A percentile compares a stretch with the other conserved stretches of the same genome.
These are phyloP conservation scores for Nothura maculosa DNA, from an alignment of 2,797 vertebrate species.

Conservation along the genomic window DNA sequence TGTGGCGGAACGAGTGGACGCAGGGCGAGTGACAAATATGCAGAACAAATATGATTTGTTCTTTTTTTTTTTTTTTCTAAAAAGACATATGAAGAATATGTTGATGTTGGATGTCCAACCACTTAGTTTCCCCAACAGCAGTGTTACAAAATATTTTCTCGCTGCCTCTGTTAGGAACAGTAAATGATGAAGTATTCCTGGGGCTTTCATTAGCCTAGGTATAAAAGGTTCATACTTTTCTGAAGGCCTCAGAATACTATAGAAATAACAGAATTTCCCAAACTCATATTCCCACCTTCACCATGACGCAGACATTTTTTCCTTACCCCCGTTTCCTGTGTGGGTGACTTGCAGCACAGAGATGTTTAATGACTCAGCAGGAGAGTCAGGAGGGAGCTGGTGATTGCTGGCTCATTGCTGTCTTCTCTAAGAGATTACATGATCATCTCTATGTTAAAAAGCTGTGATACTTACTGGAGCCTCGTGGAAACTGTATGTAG, in stretches of 20 bases:
- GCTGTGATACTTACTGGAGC: neutral
- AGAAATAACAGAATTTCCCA: conserved; percentile 36
- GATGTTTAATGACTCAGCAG: conserved; percentile 55
- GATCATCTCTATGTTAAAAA: neutral
- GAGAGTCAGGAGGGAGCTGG: neutral
- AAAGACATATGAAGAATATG: neutral
- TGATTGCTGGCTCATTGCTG: neutral
- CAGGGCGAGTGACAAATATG: too few relatives aligned
- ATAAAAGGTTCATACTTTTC: conserved; percentile 25
- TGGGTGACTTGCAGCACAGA: neutral
- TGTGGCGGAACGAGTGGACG: too few relatives aligned
- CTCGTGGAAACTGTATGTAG: neutral
- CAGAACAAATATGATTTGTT: too few relatives aligned
- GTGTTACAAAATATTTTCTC: conserved; percentile 17
- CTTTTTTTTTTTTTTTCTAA: neutral
- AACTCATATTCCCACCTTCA: conserved; percentile 16
- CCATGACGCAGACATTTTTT: neutral
- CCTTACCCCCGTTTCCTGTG: neutral
- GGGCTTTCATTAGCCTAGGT: conserved; percentile 29
- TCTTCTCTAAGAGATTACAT: neutral
- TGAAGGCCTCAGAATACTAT: neutral
- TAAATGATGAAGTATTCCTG: conserved; percentile 34
- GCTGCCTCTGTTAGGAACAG: conserved; percentile 29
- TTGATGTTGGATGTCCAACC: neutral
- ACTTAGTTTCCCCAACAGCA: conserved; percentile 26